Base-by-base conservation (phyloP, 37 sponge, comb jelly and placozoan genomes). In the Eunapius fragilis region DNA sequence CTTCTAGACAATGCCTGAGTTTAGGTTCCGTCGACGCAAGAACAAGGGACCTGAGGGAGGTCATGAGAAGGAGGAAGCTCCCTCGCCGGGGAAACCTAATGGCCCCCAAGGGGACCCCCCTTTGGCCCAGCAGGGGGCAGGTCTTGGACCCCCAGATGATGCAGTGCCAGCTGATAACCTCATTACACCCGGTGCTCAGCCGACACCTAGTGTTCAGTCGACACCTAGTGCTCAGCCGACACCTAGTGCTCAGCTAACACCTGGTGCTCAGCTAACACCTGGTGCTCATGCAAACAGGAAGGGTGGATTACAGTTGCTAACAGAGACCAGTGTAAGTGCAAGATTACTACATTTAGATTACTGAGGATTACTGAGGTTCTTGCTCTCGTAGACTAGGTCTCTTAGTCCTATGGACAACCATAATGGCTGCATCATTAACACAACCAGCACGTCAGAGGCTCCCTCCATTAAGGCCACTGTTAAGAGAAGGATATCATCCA, bases 21-120 rank as follows among this genome's bases (percentile, higher is more conserved):
- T 91, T 72, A 70, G 82, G 17, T 83, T 86, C 37, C 77, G 91
- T 25, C 87, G 87, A 11, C 76, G 76, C 68, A 92, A 88, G 79
- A 84, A 84, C 76, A 76, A 80, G 23, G 73, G 87, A 26, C 23
- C 85, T 0, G 88, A 81, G 4, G 82, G 88, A 68, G 30, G 82
- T 14, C 31, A 25, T 14, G 41, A 74, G 10, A 82, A 87, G 36
- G 28, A 80, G 7, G 5, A 77, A 31, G 68, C 69, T 0, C 81
- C 86, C 31, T 17, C 58, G 0, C 6, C 58, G 14, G 58, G 58
- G 58, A 58, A 19, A 19, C 1, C 58, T 17, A 4, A 58, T 58
- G 58, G 58, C 14, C 58, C 58, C 17, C 58, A 12, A 19, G 58
- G 58, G 58, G 58, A 58, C 14, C 58, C 58, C 58, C 58, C 58